These are phyloP conservation scores for Neosalanx taihuensis DNA, from an alignment of 2,797 vertebrate species.

Conservation along the genomic window DNA sequence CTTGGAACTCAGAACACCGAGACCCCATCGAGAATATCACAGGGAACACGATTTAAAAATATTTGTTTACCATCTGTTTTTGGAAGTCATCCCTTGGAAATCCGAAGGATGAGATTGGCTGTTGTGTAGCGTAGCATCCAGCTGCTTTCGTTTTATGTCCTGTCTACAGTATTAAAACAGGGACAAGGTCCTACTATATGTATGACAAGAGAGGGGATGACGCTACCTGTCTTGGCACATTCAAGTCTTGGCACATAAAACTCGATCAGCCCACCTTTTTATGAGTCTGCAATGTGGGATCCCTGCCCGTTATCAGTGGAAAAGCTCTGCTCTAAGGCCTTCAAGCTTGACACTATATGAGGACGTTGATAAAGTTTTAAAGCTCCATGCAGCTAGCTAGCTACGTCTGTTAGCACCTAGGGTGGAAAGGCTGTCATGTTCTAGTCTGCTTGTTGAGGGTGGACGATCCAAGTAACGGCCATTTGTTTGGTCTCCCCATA, in stretches of 20 bases:
- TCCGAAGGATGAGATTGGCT: conserved; percentile 48
- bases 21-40: conserved; percentile 63
- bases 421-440: too few relatives aligned
- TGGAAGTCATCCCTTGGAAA: conserved; percentile 52
- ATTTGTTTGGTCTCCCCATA: too few relatives aligned
- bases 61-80: conserved; percentile 67
- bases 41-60: conserved; percentile 63
- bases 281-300: too few relatives aligned
- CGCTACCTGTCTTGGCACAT: conserved; percentile 36
- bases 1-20: conserved; percentile 66
- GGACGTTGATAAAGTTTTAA: too few relatives aligned
- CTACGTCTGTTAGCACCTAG: too few relatives aligned
- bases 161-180: conserved; percentile 43
- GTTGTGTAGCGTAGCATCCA: conserved; percentile 20
- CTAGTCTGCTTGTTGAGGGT: too few relatives aligned
- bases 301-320: too few relatives aligned
- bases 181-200: conserved; percentile 16
- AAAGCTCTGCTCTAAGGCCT: too few relatives aligned
- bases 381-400: too few relatives aligned
- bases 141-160: conserved; percentile 16
- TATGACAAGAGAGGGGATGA: conserved; percentile 34
- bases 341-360: too few relatives aligned
- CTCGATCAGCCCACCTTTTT: background rate
- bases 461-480: too few relatives aligned
- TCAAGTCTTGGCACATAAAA: conserved; percentile 24